A percentile compares a stretch with the other conserved stretches of the same genome.
Conservation (phyloP, 2,113 vertebrate genomes). For the Tychaedon coryphoeus region DNA sequence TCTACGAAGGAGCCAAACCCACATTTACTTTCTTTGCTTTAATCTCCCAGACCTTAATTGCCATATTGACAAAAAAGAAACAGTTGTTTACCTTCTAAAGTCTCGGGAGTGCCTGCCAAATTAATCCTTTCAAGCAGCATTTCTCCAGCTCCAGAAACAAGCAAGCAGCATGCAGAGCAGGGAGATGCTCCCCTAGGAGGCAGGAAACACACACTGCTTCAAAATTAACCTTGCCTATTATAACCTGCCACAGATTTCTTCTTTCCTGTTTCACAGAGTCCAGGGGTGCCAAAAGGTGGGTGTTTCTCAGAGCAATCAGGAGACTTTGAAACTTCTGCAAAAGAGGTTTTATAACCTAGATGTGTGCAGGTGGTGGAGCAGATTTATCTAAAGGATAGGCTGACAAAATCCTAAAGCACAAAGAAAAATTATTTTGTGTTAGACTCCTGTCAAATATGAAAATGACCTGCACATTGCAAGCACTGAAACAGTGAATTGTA, state of each 20-base stretch:
- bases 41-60: slow-evolving; percentile 77
- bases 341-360: neutral
- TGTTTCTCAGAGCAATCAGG: neutral
- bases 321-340: neutral
- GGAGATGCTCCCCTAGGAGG: slow-evolving; percentile 49
- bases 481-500: neutral
- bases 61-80: slow-evolving; percentile 80
- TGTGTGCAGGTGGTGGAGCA: neutral
- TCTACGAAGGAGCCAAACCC: slow-evolving; percentile 70
- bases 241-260: neutral
- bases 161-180: slow-evolving; percentile 69
- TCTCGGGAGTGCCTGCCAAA: slow-evolving; percentile 76
- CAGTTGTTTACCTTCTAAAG: slow-evolving; percentile 79
- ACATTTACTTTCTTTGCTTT: slow-evolving; percentile 75
- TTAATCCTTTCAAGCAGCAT: slow-evolving; percentile 76
- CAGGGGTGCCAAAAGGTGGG: neutral
- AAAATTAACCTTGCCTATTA: slow-evolving; percentile 62
- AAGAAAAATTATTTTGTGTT: neutral
- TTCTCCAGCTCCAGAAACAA: slow-evolving; percentile 71
- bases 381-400: neutral
- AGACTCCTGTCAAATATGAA: neutral
- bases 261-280: neutral
- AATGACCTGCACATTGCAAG: neutral
- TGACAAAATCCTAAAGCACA: neutral
- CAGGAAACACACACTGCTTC: slow-evolving; percentile 1